Conservation (phyloP, 2,113 vertebrate genomes). For the Orthonyx spaldingii region DNA sequence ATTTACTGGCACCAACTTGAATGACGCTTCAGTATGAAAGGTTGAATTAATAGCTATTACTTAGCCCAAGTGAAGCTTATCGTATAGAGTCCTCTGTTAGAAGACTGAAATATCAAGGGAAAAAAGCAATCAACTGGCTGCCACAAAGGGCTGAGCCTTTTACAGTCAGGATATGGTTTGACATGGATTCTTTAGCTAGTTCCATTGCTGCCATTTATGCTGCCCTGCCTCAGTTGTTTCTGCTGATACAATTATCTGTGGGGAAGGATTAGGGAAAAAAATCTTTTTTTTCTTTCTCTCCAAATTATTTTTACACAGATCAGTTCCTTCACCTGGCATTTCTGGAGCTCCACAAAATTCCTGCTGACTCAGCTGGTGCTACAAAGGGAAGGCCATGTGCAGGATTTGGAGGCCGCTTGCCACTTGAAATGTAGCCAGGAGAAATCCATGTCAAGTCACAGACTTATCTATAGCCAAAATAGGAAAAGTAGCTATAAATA, state of each 20-base stretch:
- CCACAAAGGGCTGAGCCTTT: background rate
- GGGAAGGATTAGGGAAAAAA: background rate
- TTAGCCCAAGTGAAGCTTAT: background rate
- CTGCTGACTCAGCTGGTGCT: background rate
- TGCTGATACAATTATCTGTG: background rate
- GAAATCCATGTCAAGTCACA: background rate
- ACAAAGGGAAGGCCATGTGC: background rate
- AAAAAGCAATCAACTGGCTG: background rate
- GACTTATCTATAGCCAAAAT: background rate
- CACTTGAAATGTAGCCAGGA: background rate
- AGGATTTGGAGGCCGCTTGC: background rate
- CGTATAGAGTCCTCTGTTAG: background rate
- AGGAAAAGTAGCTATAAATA: background rate
- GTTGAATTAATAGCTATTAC: background rate
- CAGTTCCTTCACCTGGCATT: background rate
- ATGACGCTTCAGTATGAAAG: background rate
- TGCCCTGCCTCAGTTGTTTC: background rate
- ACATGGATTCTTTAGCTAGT: background rate
- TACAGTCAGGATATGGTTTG: background rate
- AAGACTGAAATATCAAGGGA: background rate
- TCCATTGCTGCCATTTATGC: background rate
- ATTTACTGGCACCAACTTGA: background rate
- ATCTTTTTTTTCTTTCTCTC: background rate
- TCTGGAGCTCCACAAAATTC: background rate
- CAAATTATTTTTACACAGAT: background rate